phyloP scores from a whole-genome alignment of 2,113 vertebrate genomes.

The Mionectes macconnelli region DNA sequence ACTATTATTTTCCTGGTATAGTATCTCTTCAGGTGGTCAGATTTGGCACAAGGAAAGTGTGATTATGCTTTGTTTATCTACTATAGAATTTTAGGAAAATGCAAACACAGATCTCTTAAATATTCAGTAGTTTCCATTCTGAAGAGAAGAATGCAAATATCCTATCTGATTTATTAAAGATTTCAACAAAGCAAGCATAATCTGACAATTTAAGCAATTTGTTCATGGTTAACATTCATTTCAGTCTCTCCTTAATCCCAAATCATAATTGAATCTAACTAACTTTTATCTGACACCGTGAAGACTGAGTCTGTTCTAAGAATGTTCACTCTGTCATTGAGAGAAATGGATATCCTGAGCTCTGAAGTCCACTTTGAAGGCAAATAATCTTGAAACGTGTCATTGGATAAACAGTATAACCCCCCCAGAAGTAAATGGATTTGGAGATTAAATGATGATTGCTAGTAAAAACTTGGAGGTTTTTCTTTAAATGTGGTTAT shows the following conservation, averaged over 20 bases:
- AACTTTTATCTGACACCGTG: not conserved
- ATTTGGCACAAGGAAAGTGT: not conserved
- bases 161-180: not conserved
- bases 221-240: not conserved
- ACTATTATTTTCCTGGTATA: not conserved
- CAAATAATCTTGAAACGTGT: not conserved
- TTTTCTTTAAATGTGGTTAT: not conserved
- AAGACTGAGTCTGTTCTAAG: not conserved
- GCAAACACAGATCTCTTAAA: not conserved
- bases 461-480: not conserved
- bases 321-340: not conserved
- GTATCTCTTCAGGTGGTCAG: not conserved
- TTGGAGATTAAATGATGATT: not conserved
- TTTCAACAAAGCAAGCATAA: not conserved
- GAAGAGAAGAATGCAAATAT: constrained; percentile 12
- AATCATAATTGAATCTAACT: not conserved
- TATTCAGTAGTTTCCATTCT: not conserved
- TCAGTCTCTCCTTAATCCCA: not conserved
- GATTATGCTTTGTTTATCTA: not conserved
- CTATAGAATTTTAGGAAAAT: not conserved
- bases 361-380: not conserved
- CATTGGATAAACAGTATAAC: not conserved
- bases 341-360: not conserved
- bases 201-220: constrained; percentile 15
- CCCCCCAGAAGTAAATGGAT: not conserved